Evolutionary conservation across 1,140 invertebrate genomes (phyloP).

Genomic region (Drosophila repleta): DNA sequence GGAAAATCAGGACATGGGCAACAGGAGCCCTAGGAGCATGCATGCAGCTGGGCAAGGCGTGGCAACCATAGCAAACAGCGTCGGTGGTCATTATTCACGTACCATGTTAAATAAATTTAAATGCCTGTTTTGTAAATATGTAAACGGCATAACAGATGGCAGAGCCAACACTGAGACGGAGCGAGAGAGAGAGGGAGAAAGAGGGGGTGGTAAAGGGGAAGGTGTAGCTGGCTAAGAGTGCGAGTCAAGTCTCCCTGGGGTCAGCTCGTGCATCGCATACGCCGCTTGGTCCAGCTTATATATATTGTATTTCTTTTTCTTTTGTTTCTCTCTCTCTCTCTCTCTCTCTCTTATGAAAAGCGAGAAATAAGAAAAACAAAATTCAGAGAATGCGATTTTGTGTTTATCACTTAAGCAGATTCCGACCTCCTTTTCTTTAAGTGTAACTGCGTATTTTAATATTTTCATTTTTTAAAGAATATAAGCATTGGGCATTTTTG

Average conservation of each 20-base stretch:
- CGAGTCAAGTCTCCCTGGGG: not conserved
- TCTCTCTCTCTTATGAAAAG: not conserved
- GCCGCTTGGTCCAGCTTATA: slow-evolving; percentile 21
- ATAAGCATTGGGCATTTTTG: too few species aligned
- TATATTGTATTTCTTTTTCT: too few species aligned
- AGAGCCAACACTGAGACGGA: slow-evolving; percentile 1
- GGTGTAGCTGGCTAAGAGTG: not conserved
- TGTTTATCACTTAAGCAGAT: too few species aligned
- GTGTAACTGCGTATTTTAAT: too few species aligned
- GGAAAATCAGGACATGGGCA: slow-evolving; percentile 5
- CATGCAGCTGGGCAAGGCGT: slow-evolving; percentile 39
- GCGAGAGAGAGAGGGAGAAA: not conserved
- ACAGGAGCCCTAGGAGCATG: not conserved
- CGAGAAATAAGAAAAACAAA: not conserved
- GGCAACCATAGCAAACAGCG: slow-evolving; percentile 49
- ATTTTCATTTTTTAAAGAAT: too few species aligned
- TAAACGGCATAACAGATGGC: slow-evolving; percentile 72
- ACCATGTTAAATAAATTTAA: slow-evolving; percentile 82
- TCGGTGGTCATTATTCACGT: slow-evolving; percentile 79
- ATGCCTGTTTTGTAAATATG: slow-evolving; percentile 82
- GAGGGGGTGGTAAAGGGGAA: not conserved
- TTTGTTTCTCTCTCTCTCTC: too few species aligned
- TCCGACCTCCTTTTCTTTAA: too few species aligned
- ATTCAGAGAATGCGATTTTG: not conserved
- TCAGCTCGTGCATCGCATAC: slow-evolving; percentile 17